Conservation (phyloP, 2,797 vertebrate genomes). For the Eulemur albifrons region DNA sequence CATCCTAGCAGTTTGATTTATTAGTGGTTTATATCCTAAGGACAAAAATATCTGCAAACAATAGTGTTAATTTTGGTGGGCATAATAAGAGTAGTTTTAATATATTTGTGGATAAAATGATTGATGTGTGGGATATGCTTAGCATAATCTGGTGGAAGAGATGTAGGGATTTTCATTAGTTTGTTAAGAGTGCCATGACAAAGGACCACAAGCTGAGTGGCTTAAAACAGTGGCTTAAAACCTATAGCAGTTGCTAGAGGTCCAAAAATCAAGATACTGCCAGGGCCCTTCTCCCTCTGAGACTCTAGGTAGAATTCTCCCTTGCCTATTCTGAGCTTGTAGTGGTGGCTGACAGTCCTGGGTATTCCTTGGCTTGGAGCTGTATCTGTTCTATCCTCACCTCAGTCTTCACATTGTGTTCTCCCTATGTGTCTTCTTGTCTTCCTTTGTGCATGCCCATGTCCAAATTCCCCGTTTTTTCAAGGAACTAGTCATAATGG, state of each 20-base stretch:
- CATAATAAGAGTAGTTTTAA: neutral
- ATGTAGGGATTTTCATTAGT: neutral
- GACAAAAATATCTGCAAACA: neutral
- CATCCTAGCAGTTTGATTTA: neutral
- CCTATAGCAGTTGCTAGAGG: neutral
- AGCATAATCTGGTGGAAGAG: neutral
- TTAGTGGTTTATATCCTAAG: neutral
- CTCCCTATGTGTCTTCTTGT: neutral
- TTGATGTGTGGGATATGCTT: neutral
- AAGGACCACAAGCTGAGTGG: neutral
- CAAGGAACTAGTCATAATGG: neutral
- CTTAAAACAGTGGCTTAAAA: neutral
- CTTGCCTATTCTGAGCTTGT: neutral
- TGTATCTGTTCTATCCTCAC: neutral
- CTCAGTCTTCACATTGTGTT: neutral
- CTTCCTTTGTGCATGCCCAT: neutral
- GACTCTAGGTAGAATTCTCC: neutral
- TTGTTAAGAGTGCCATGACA: neutral
- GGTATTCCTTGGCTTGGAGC: neutral
- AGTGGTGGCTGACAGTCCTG: neutral
- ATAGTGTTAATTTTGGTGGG: neutral
- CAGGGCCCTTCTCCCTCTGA: neutral
- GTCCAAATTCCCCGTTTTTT: neutral
- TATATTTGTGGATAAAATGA: neutral
- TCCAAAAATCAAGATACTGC: neutral